Percentiles rank a stretch among this genome's conserved stretches.
phyloP scores from a whole-genome alignment of 2,113 vertebrate genomes.

The Brachionichthys hirsutus region DNA sequence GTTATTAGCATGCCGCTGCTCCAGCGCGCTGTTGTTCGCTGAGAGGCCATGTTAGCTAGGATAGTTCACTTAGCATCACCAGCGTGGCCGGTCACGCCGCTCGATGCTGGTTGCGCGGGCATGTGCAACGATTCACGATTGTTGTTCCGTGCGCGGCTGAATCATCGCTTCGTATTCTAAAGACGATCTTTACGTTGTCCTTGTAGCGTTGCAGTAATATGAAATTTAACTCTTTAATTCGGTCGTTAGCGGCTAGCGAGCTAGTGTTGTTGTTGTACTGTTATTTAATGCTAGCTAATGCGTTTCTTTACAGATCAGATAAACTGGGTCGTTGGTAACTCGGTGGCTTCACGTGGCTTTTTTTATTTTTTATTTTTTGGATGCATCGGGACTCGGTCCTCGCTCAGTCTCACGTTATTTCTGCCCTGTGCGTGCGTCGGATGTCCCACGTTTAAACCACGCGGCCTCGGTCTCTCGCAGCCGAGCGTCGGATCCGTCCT shows the following conservation, averaged over 20 bases:
- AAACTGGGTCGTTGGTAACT: too few relatives aligned
- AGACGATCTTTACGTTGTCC: too few relatives aligned
- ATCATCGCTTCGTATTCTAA: too few relatives aligned
- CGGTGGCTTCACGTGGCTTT: constrained; percentile 50
- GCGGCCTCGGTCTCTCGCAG: constrained; percentile 61
- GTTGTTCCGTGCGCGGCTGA: too few relatives aligned
- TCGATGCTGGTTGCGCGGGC: too few relatives aligned
- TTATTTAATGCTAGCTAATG: constrained; percentile 63
- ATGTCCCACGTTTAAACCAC: constrained; percentile 78
- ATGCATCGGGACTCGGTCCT: not conserved
- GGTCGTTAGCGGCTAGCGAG: constrained; percentile 43
- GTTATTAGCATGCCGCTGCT: constrained; percentile 49
- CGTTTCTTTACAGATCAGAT: too few relatives aligned
- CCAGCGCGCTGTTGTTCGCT: constrained; percentile 48
- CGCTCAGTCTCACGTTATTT: constrained; percentile 26
- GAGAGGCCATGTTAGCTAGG: constrained; percentile 63
- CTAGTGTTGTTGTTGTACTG: constrained; percentile 65
- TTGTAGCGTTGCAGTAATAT: not conserved
- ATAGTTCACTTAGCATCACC: constrained; percentile 45
- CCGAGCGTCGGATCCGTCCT: constrained; percentile 45
- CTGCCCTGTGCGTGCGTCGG: constrained; percentile 22
- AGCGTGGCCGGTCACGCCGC: constrained; percentile 63
- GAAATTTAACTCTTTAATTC: constrained; percentile 1
- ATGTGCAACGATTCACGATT: too few relatives aligned
- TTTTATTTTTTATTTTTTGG: constrained; percentile 24